These are phyloP conservation scores for Hetaerina titia DNA, from an alignment of 2,888 invertebrate species.

Conservation along the genomic window DNA sequence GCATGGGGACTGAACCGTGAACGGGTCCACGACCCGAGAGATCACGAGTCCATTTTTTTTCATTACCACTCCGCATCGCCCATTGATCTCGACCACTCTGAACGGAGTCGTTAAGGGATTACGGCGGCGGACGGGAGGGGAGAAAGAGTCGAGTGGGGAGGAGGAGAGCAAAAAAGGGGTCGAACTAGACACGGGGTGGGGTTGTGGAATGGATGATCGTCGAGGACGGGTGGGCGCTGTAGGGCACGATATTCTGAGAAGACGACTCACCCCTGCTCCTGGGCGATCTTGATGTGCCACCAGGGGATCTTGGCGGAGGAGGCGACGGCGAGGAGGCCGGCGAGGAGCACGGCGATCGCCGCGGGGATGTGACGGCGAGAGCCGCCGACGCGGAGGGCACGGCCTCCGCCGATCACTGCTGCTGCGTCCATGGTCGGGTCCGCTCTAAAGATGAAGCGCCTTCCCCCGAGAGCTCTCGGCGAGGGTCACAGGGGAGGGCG, in stretches of 20 bases:
- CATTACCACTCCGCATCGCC: background rate
- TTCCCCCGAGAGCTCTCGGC: slow-evolving; percentile 49
- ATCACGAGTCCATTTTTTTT: background rate
- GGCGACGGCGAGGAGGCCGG: slow-evolving; percentile 53
- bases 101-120: background rate
- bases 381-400: background rate
- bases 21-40: slow-evolving; percentile 19
- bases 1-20: slow-evolving; percentile 30
- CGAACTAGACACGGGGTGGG: too few relatives aligned
- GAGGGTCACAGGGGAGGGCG: slow-evolving; percentile 56
- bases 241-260: background rate
- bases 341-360: slow-evolving; percentile 14
- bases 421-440: slow-evolving; percentile 63
- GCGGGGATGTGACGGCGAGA: background rate
- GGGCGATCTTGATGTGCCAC: slow-evolving; percentile 76
- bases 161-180: too few relatives aligned
- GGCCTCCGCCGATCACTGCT: slow-evolving; percentile 9
- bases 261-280: slow-evolving; percentile 75
- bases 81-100: slow-evolving; percentile 5
- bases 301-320: slow-evolving; percentile 74
- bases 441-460: slow-evolving; percentile 55
- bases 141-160: background rate
- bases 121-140: background rate
- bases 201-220: too few relatives aligned
- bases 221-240: background rate